Evolutionary conservation across 2,113 vertebrate species (phyloP).

Genomic region (Epinephelus lanceolatus): DNA sequence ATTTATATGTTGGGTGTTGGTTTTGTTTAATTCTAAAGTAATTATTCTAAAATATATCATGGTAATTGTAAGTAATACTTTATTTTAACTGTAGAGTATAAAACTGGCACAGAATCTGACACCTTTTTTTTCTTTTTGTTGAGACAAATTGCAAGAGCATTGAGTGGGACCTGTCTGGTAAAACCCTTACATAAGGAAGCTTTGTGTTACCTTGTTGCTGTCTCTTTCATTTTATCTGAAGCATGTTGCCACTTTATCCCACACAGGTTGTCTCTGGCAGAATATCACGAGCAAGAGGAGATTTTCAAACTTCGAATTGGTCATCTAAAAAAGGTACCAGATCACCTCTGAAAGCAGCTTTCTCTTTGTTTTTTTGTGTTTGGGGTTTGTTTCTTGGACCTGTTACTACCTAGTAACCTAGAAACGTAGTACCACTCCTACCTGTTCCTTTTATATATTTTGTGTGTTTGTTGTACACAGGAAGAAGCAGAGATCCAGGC

Average conservation of each 20-base stretch:
- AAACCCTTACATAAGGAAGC: not conserved
- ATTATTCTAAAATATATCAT: not conserved
- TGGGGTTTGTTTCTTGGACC: not conserved
- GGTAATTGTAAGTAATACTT: not conserved
- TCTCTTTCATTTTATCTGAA: not conserved
- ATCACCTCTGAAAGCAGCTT: not conserved
- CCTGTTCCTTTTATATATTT: not conserved
- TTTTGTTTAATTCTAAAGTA: not conserved
- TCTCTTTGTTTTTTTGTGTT: not conserved
- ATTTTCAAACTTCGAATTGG: constrained; percentile 97
- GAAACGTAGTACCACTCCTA: not conserved
- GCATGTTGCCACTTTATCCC: not conserved
- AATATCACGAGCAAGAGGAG: constrained; percentile 97
- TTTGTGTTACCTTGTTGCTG: not conserved
- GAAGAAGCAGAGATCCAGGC: constrained; percentile 96
- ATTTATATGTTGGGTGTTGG: too few species aligned
- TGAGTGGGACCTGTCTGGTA: not conserved
- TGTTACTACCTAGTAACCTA: not conserved
- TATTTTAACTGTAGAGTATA: not conserved
- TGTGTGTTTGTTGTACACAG: constrained; percentile 73
- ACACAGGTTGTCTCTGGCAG: constrained; percentile 93
- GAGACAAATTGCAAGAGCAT: not conserved
- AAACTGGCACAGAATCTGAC: not conserved
- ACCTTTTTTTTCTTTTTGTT: not conserved
- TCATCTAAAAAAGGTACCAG: constrained; percentile 93